phyloP scores from a whole-genome alignment of 1,140 invertebrate species.

The Drosophila dunni region DNA sequence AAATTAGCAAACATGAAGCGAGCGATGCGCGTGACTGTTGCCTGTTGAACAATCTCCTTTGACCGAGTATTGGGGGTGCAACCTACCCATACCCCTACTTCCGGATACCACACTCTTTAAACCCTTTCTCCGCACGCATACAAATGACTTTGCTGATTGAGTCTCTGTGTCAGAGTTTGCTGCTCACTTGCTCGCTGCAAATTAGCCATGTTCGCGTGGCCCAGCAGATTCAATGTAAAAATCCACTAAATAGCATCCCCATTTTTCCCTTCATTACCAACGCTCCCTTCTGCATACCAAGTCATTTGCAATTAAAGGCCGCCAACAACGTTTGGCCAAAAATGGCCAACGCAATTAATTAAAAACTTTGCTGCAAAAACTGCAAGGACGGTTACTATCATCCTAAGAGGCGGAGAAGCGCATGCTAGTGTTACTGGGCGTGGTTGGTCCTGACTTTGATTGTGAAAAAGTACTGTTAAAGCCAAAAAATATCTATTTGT shows the following conservation, averaged over 20 bases:
- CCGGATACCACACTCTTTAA: background rate
- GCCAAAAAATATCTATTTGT: background rate
- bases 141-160: slow-evolving; percentile 75
- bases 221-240: slow-evolving; percentile 28
- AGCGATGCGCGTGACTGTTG: slow-evolving; percentile 56
- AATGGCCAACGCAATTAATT: slow-evolving; percentile 73
- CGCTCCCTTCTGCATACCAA: background rate
- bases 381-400: slow-evolving; percentile 21
- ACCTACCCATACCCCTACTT: background rate
- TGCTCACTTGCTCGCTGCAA: slow-evolving; percentile 40
- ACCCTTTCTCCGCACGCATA: slow-evolving; percentile 11
- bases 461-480: slow-evolving; percentile 18
- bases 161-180: slow-evolving; percentile 20
- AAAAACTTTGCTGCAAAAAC: slow-evolving; percentile 66
- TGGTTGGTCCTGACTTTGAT: slow-evolving; percentile 6
- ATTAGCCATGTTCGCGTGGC: slow-evolving; percentile 68
- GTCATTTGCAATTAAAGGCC: slow-evolving; percentile 57
- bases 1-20: slow-evolving; percentile 78
- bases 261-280: background rate
- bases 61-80: background rate
- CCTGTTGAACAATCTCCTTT: slow-evolving; percentile 42
- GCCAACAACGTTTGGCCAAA: slow-evolving; percentile 42
- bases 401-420: background rate
- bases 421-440: background rate
- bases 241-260: background rate